A percentile compares a stretch with the other conserved stretches of the same genome.
Evolutionary conservation across 23 tunicate species (phyloP).

Genomic region (Diplosoma virens): DNA sequence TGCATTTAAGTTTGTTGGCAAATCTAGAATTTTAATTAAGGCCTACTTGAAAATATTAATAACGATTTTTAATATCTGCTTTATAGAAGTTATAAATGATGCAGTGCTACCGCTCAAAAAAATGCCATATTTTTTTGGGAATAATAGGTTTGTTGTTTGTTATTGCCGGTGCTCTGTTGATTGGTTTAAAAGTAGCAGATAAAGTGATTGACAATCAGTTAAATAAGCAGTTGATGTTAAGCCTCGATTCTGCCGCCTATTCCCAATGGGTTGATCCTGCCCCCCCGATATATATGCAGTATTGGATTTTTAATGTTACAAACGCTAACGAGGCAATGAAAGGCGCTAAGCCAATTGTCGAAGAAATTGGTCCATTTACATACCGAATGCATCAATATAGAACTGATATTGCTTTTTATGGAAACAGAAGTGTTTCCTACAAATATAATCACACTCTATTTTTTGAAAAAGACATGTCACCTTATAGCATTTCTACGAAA

Average conservation of each 20-base stretch:
- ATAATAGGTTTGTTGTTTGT: conserved; percentile 17
- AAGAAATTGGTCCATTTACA: conserved; percentile 78
- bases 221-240: conserved; percentile 63
- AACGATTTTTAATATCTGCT: too few relatives aligned
- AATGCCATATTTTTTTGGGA: conserved; percentile 15
- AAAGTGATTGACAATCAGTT: conserved; percentile 32
- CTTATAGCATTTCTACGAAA: neutral
- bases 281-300: conserved; percentile 95
- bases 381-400: conserved; percentile 73
- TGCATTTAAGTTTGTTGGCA: too few relatives aligned
- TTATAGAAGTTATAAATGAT: too few relatives aligned
- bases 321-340: conserved; percentile 51
- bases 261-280: conserved; percentile 81
- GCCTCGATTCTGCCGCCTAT: conserved; percentile 65
- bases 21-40: too few relatives aligned
- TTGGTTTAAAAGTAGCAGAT: conserved; percentile 39
- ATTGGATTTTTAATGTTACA: conserved; percentile 82
- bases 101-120: neutral
- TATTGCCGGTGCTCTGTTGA: conserved; percentile 8
- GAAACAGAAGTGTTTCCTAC: conserved; percentile 69
- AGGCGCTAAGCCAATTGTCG: conserved; percentile 68
- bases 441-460: conserved; percentile 91
- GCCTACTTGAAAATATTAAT: too few relatives aligned
- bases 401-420: conserved; percentile 62
- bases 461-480: conserved; percentile 26